A percentile compares a stretch with the other conserved stretches of the same genome.
phyloP scores from a whole-genome alignment of 1,140 invertebrate species.

The Chrysopa pallens region DNA sequence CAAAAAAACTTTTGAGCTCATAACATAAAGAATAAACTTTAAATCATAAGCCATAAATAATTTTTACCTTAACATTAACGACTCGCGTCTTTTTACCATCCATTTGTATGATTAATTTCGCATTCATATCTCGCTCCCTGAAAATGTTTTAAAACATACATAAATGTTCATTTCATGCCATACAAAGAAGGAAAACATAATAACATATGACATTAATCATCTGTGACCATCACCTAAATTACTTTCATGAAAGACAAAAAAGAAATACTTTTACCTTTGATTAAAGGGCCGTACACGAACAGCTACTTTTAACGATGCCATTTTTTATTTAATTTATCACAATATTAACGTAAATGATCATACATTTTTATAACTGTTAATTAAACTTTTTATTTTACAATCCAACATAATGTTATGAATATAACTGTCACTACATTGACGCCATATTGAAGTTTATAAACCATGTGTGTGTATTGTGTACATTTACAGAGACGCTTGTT shows the following conservation, averaged over 20 bases:
- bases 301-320: constrained; percentile 67
- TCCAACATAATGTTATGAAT: no score
- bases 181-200: constrained; percentile 3
- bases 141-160: constrained; percentile 16
- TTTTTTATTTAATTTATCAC: constrained; percentile 12
- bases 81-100: constrained; percentile 71
- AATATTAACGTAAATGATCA: no score
- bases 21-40: no score
- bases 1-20: no score
- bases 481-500: no score
- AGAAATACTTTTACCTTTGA: constrained; percentile 39
- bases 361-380: no score
- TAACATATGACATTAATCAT: constrained; percentile 2
- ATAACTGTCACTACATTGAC: no score
- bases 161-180: constrained; percentile 5
- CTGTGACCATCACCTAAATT: neutral
- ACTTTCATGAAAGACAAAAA: constrained; percentile 6
- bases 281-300: constrained; percentile 66
- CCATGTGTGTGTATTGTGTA: no score
- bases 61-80: constrained; percentile 52
- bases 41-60: neutral
- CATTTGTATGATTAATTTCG: constrained; percentile 73
- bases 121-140: constrained; percentile 69
- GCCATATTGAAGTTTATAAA: no score
- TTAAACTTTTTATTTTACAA: no score